Conservation (phyloP, 2,113 vertebrate species). For the Amazona guildingii region DNA sequence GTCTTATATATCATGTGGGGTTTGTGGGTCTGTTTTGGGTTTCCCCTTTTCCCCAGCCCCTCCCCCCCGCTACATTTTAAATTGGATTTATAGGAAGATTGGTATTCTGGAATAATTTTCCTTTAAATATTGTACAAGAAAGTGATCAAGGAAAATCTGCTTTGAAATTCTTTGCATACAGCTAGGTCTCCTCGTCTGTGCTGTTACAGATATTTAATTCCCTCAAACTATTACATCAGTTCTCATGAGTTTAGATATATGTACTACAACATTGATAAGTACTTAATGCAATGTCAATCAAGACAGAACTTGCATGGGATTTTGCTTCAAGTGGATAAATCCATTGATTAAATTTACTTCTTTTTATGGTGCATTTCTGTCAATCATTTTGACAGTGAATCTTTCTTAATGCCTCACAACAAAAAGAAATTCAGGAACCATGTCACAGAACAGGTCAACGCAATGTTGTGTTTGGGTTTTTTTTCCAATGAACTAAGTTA, state of each 20-base stretch:
- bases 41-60: rapidly evolving
- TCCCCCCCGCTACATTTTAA: rapidly evolving
- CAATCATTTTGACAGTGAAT: not conserved
- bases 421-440: not conserved
- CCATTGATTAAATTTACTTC: not conserved
- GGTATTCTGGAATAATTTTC: not conserved
- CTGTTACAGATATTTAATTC: not conserved
- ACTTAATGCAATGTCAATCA: not conserved
- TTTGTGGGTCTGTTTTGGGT: not conserved
- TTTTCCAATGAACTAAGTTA: not conserved
- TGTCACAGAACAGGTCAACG: not conserved
- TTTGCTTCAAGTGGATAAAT: not conserved
- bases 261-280: not conserved
- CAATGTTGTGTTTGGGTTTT: too few relatives aligned
- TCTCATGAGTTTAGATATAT: not conserved
- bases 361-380: not conserved
- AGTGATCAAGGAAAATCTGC: not conserved
- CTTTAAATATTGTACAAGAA: not conserved
- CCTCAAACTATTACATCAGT: not conserved
- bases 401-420: not conserved
- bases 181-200: not conserved
- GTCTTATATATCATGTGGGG: rapidly evolving
- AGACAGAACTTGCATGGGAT: not conserved
- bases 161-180: not conserved
- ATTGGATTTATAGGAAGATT: not conserved